Base-by-base conservation (phyloP, 2,797 vertebrate genomes). In the Chromis chromis region DNA sequence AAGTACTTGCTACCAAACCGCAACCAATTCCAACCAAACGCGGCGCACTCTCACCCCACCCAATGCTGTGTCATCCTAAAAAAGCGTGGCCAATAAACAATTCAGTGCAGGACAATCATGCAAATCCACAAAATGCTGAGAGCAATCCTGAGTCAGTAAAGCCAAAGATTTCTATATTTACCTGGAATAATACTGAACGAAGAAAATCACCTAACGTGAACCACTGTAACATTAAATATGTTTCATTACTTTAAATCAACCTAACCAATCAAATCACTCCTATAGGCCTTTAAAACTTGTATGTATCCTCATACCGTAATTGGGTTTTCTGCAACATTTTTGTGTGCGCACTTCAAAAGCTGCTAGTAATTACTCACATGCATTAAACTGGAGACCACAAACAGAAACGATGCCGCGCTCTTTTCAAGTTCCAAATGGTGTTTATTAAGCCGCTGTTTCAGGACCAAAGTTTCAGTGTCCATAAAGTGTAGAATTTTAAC, bases 381-480 rank as follows among this genome's bases (percentile, higher is more conserved):
- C 79, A 81, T 88, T 89, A 85, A 86, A 86, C 79, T 24, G 52
- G 58, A 72, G 81, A 88, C 90, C 88, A 76, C 91, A 90, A 85
- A 84, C 81, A 85, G 82, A 81, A 66, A 66, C 56, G 69, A 69
- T 70, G 77, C 79, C 73, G n/a, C 70, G 65, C 55, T 79, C 78
- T 52, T 84, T 90, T 90, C 69, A 85, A 86, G 46, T 48, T 65
- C 79, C 83, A 85, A 92, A 88, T 90, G 84, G 87, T 91, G 89
- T 90, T 91, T 88, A 91, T 87, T 84, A 89, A 86, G 81, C 84
- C 79, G 65, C 80, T 52, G 81, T 82, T 92, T 88, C 70, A 54
- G 84, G 77, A 70, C 74, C 54, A 68, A 67, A 74, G 36, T 58
- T 74, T 78, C 61, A 59, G 55, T 78, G 76, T 91, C 84, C 73